Evolutionary conservation across 2,113 vertebrate species (phyloP).

Genomic region (Corythaeola cristata): DNA sequence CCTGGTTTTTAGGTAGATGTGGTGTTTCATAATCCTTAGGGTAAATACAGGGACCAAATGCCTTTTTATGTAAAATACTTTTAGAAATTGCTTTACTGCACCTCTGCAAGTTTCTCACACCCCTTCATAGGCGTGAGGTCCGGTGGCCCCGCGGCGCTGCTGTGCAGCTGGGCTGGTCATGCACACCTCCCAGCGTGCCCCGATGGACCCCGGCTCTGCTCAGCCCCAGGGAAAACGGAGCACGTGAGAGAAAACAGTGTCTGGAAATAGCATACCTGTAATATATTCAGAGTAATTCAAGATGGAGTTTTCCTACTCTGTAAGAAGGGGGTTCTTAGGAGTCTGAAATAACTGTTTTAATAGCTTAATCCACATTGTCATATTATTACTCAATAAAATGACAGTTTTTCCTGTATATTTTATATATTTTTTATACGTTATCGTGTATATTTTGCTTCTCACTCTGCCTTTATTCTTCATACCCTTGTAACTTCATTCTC

Average conservation of each 20-base stretch:
- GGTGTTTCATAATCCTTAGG: not conserved
- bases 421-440: not conserved
- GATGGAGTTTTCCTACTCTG: not conserved
- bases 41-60: not conserved
- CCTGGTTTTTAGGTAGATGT: not conserved
- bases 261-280: not conserved
- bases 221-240: not conserved
- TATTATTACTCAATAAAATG: not conserved
- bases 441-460: not conserved
- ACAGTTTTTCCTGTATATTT: not conserved
- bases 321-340: not conserved
- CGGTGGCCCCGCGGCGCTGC: accelerated
- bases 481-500: not conserved
- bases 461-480: not conserved
- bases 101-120: not conserved
- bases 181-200: too few relatives aligned
- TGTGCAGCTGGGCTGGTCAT: too few relatives aligned
- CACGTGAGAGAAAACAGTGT: not conserved
- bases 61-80: not conserved
- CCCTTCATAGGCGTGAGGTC: not conserved
- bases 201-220: accelerated
- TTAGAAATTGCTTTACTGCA: not conserved
- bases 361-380: not conserved
- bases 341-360: not conserved
- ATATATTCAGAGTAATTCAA: not conserved